These are phyloP conservation scores for Neopipo cinnamomea DNA, from an alignment of 2,113 vertebrate genomes.

Conservation along the genomic window DNA sequence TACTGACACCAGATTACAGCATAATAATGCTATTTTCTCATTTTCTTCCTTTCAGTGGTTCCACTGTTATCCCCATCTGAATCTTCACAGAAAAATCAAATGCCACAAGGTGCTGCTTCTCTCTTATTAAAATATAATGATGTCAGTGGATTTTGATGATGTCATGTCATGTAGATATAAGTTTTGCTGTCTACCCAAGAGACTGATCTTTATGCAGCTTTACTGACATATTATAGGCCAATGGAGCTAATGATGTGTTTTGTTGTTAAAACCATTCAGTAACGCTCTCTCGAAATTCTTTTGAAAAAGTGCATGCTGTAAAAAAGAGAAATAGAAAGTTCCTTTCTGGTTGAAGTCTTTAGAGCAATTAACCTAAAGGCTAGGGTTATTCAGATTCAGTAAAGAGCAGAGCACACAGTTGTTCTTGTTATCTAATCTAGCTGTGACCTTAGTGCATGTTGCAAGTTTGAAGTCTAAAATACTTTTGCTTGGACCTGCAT, in stretches of 20 bases:
- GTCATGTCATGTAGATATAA: neutral
- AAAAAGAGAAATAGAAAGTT: neutral
- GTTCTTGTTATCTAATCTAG: neutral
- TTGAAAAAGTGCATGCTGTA: neutral
- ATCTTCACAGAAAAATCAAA: neutral
- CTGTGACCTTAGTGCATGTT: neutral
- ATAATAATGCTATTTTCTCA: neutral
- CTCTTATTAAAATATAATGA: neutral
- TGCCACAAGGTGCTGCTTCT: neutral
- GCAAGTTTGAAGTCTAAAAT: neutral
- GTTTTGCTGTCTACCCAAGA: neutral
- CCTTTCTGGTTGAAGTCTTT: neutral
- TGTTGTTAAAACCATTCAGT: neutral
- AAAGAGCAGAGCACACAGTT: neutral
- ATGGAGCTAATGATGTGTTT: neutral
- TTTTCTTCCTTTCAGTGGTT: neutral
- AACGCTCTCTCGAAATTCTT: neutral
- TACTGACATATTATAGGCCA: neutral
- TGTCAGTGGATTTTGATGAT: neutral
- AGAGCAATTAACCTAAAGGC: neutral
- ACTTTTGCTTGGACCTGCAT: neutral
- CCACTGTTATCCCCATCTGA: neutral
- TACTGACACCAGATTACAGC: neutral
- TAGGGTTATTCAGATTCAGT: neutral
- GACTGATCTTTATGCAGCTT: neutral